Percentiles rank a stretch among this genome's conserved stretches.
phyloP scores from a whole-genome alignment of 2,797 vertebrate species.

The Nyctalus aviator region DNA sequence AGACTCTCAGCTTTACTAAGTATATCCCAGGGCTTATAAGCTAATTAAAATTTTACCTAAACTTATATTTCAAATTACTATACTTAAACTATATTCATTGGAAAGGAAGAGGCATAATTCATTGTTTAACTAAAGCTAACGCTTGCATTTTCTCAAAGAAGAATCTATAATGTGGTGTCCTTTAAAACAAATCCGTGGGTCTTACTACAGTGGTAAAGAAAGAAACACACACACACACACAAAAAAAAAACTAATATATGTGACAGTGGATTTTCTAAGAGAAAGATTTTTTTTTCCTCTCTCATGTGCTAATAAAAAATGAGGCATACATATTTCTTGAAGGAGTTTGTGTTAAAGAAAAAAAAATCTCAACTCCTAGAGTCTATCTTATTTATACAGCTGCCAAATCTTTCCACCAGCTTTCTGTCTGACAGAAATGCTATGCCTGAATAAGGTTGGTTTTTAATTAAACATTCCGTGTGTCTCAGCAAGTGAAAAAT shows the following conservation, averaged over 20 bases:
- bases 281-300: background rate
- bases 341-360: constrained; percentile 45
- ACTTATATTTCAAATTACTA: constrained; percentile 63
- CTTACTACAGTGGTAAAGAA: constrained; percentile 70
- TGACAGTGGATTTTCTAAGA: constrained; percentile 47
- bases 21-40: background rate
- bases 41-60: constrained; percentile 73
- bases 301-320: constrained; percentile 29
- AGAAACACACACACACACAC: background rate
- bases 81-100: constrained; percentile 68
- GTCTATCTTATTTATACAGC: constrained; percentile 65
- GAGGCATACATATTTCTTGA: constrained; percentile 56
- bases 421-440: constrained; percentile 20
- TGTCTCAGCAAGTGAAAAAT: constrained; percentile 54
- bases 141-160: constrained; percentile 61
- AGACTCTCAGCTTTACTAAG: constrained; percentile 8
- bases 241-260: background rate
- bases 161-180: constrained; percentile 28
- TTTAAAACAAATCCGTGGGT: constrained; percentile 32
- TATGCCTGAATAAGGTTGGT: background rate
- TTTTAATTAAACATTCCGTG: constrained; percentile 68
- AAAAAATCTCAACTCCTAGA: constrained; percentile 4
- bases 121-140: constrained; percentile 58
- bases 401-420: constrained; percentile 46
- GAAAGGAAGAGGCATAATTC: constrained; percentile 62